A percentile compares a stretch with the other conserved stretches of the same genome.
These are phyloP conservation scores for Tachina lurida DNA, from an alignment of 2,888 invertebrate genomes.

Conservation along the genomic window DNA sequence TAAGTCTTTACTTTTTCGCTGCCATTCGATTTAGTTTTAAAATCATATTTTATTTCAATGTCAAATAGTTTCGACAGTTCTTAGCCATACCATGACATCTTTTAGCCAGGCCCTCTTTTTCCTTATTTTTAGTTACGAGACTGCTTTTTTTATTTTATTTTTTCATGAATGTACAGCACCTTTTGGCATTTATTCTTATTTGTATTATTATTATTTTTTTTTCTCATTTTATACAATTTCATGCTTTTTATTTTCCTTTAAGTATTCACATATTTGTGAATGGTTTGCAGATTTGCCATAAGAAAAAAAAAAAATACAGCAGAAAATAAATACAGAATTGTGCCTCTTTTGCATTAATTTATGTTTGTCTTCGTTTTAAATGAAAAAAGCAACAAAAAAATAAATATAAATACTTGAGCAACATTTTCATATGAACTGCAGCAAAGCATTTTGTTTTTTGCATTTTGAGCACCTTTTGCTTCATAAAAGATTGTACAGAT, in stretches of 20 bases:
- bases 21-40: constrained; percentile 69
- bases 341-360: constrained; percentile 70
- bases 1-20: constrained; percentile 16
- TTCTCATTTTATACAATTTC: neutral
- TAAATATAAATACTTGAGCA: constrained; percentile 20
- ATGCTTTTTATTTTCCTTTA: constrained; percentile 31
- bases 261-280: constrained; percentile 20
- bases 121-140: constrained; percentile 15
- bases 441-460: neutral
- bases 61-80: constrained; percentile 80
- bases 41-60: constrained; percentile 78
- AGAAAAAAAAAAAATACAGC: neutral
- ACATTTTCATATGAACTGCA: constrained; percentile 15
- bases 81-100: constrained; percentile 75
- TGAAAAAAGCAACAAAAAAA: constrained; percentile 4
- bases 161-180: constrained; percentile 45
- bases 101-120: constrained; percentile 74
- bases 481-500: constrained; percentile 52
- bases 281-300: constrained; percentile 31
- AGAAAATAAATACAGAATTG: constrained; percentile 34
- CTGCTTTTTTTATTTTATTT: constrained; percentile 9
- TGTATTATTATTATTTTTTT: constrained; percentile 12
- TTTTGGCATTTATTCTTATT: constrained; percentile 68
- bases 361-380: constrained; percentile 65
- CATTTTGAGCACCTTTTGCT: neutral